Evolutionary conservation across 2,797 vertebrate genomes (phyloP), one percentile per base, ranked within the genome.

Genomic region (Argentina silus): DNA sequence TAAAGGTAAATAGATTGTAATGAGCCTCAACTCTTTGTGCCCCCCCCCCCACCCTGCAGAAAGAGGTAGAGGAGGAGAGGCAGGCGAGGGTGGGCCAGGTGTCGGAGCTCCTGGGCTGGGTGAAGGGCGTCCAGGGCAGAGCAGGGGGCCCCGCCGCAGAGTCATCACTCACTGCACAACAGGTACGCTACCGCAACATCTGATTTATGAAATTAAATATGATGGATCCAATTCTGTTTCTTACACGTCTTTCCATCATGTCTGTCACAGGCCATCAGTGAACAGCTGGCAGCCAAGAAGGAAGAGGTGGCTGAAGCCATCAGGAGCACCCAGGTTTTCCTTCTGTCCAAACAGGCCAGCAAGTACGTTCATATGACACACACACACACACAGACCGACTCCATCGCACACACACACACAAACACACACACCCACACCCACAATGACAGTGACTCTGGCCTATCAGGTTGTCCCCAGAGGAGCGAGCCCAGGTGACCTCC

Each of bases 61-160:
- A 99, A 95, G 95, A 97, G 62, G 94, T 99, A 72, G 98, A 99
- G 92, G 97, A 99, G 76, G 98, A 99, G 78, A 98, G 94, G 88
- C 97, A 98, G 85, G 96, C 96, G 74, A 92, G 95, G 0, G 92
- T 98, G 77, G 95, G 96, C 10, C 97, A 96, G 71, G 94, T 99
- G 73, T 97, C 98, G 69, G 95, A 97, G 11, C 95, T 99, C 53
- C 90, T 98, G 62, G 92, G 94, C 76, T 99, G 97, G 97, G 93
- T 96, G 53, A 92, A 94, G 86, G 92, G 93, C 47, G 89, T 98
- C 64, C 93, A 94, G 78, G 93, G 94, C 6, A 89, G 92, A 81
- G 81, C 19, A 17, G 90, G 81, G 0, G 91, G 87, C 6, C 81
- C 87, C 65, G 85, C 92, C 47, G 86, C 96, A 0, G 93, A 97